Percentiles rank a stretch among this genome's conserved stretches.
phyloP scores from a whole-genome alignment of 1,140 invertebrate species.

The Caenorhabditis remanei region DNA sequence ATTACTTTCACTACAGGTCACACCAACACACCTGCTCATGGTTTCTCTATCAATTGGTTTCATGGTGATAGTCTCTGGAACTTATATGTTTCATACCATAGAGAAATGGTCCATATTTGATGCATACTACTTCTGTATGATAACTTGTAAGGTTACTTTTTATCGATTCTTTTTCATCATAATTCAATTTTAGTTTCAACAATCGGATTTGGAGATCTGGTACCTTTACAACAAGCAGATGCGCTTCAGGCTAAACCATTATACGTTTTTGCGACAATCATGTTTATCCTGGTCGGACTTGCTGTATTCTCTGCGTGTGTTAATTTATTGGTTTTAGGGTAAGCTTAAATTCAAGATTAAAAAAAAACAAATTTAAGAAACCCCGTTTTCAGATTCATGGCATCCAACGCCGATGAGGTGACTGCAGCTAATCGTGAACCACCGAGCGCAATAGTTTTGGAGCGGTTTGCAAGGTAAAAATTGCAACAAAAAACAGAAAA shows the following conservation, averaged over 20 bases:
- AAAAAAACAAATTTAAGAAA: background rate
- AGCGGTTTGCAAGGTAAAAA: slow-evolving; percentile 57
- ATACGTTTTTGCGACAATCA: slow-evolving; percentile 96
- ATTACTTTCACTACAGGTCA: slow-evolving; percentile 43
- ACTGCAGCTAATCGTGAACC: slow-evolving; percentile 65
- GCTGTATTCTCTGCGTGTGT: slow-evolving; percentile 98
- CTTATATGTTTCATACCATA: slow-evolving; percentile 80
- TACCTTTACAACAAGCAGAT: slow-evolving; percentile 87
- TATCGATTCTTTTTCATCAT: too few species aligned
- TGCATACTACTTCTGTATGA: slow-evolving; percentile 98
- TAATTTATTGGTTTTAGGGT: slow-evolving; percentile 94
- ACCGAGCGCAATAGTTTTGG: slow-evolving; percentile 60
- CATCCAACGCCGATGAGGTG: slow-evolving; percentile 72
- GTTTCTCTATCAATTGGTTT: slow-evolving; percentile 72
- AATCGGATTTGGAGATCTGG: slow-evolving; percentile 82
- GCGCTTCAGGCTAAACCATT: slow-evolving; percentile 93
- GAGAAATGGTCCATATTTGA: slow-evolving; percentile 98
- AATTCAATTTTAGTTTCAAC: slow-evolving; percentile 72
- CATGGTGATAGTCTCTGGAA: slow-evolving; percentile 69
- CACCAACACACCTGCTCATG: slow-evolving; percentile 71
- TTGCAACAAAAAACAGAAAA: background rate
- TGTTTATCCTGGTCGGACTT: slow-evolving; percentile 98
- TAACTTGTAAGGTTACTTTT: slow-evolving; percentile 89
- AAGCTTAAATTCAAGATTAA: slow-evolving; percentile 13
- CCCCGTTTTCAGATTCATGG: slow-evolving; percentile 70